phyloP scores from a whole-genome alignment of 2,113 vertebrate genomes.

The Neotragus pygmaeus region DNA sequence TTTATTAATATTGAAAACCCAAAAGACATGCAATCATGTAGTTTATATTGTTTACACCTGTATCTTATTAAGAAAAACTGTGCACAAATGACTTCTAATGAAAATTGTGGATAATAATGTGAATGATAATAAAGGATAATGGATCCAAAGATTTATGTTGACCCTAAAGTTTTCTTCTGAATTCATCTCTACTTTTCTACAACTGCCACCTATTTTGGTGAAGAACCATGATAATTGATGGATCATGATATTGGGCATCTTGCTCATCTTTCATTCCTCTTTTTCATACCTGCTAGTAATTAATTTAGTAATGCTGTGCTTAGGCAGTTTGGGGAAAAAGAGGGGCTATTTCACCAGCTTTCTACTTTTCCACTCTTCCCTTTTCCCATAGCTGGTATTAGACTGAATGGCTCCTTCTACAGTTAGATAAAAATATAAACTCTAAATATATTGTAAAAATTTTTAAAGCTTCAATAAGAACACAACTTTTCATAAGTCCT shows the following conservation, averaged over 20 bases:
- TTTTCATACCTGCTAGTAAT: not conserved
- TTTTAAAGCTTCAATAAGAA: not conserved
- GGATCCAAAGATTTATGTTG: not conserved
- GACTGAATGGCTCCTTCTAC: not conserved
- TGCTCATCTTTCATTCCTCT: not conserved
- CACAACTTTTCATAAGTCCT: not conserved
- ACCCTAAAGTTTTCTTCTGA: not conserved
- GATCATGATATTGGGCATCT: rapidly evolving
- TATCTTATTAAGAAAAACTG: not conserved
- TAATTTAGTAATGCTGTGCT: not conserved
- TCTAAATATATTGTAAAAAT: not conserved
- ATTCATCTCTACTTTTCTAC: not conserved
- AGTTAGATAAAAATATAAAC: not conserved
- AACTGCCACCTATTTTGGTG: not conserved
- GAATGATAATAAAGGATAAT: not conserved
- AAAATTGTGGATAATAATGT: not conserved
- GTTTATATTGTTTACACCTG: not conserved
- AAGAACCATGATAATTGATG: not conserved
- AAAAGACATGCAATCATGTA: not conserved
- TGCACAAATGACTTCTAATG: not conserved
- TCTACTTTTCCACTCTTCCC: not conserved
- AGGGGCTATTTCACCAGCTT: not conserved
- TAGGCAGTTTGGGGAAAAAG: not conserved
- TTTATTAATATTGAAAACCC: not conserved
- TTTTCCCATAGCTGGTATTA: not conserved